These are phyloP conservation scores for Sphaeramia orbicularis DNA, from an alignment of 2,797 vertebrate species.

Conservation along the genomic window DNA sequence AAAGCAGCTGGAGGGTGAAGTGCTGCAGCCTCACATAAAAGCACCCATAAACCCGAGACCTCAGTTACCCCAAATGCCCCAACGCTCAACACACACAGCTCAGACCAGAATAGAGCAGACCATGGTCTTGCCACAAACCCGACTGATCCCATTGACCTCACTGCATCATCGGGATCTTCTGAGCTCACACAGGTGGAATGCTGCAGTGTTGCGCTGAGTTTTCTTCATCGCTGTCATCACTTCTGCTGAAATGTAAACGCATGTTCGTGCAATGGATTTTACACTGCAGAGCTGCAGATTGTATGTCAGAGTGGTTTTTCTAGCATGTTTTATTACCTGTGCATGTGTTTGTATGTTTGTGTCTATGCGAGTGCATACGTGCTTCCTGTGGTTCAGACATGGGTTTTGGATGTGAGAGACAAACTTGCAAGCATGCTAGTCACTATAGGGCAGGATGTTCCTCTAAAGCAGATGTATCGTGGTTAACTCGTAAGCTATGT, in stretches of 20 bases:
- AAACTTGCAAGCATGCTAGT: conserved; percentile 67
- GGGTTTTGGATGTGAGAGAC: conserved; percentile 87
- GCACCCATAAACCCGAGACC: conserved; percentile 80
- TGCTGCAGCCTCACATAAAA: conserved; percentile 77
- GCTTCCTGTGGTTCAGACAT: conserved; percentile 89
- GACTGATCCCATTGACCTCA: conserved; percentile 72
- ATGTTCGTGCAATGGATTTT: conserved; percentile 13
- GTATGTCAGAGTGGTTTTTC: conserved; percentile 18
- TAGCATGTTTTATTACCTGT: conserved; percentile 65
- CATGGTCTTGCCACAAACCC: conserved; percentile 76
- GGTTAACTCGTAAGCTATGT: conserved; percentile 62
- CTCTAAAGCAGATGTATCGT: conserved; percentile 69
- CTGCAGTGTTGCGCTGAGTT: background rate
- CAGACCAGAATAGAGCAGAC: conserved; percentile 81
- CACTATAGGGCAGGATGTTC: conserved; percentile 81
- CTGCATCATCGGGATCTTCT: conserved; percentile 49
- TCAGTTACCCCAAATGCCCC: conserved; percentile 81
- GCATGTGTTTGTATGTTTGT: conserved; percentile 26
- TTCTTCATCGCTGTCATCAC: background rate
- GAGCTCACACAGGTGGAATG: conserved; percentile 58
- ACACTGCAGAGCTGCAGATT: conserved; percentile 46
- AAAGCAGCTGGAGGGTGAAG: conserved; percentile 72
- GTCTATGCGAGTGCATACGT: conserved; percentile 43
- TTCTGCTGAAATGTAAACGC: conserved; percentile 11
- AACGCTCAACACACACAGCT: conserved; percentile 43